Evolutionary conservation across 35 echinoderm and acorn worm species (phyloP), one percentile per base, ranked within the genome.

Genomic region (Stichopus chloronotus): DNA sequence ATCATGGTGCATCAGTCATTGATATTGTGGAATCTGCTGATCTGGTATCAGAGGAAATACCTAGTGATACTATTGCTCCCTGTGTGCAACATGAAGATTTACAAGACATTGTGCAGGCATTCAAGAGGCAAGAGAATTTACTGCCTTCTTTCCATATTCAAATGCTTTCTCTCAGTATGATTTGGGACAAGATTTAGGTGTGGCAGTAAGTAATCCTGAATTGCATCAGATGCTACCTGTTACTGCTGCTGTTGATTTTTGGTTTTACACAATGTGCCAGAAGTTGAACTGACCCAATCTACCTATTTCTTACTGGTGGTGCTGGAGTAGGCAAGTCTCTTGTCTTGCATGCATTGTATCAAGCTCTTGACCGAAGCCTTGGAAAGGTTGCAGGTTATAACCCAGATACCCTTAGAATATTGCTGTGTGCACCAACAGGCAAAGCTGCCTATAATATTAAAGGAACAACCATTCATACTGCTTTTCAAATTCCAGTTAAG

Each of bases 321-420:
- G 94, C 72, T 59, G 91, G 94, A n/a, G 92, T 92, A 5, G 94
- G 94, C 25, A 95, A 95, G 74, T 89, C 91, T n/a, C 83, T 81
- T 7, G 76, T 88, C 5, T 24, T 93, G 23, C 71, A 65, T 14
- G 94, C 91, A 23, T 58, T 93, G 54, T 84, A 92, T 21, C 22
- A 92, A 10, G 79, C 83, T 13, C 84, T 95, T 4, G 11, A 77
- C 55, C 56, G 61, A 7, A 74, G 58, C 78, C 79, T 78, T 30
- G 10, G 61, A 5, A 71, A 14, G 59, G n/a, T 53, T 52, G 52
- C 21, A 53, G 54, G 54, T 57, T 53, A 79, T 19, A 81, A 81
- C 76, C 93, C 93, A 52, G 77, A 81, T 55, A 60, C 25, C 11
- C 8, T 60, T 0, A 17, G 23, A 56, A 54, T 94, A 63, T 16